phyloP scores from a whole-genome alignment of 2,888 invertebrate species.

The Eupithecia centaureata region DNA sequence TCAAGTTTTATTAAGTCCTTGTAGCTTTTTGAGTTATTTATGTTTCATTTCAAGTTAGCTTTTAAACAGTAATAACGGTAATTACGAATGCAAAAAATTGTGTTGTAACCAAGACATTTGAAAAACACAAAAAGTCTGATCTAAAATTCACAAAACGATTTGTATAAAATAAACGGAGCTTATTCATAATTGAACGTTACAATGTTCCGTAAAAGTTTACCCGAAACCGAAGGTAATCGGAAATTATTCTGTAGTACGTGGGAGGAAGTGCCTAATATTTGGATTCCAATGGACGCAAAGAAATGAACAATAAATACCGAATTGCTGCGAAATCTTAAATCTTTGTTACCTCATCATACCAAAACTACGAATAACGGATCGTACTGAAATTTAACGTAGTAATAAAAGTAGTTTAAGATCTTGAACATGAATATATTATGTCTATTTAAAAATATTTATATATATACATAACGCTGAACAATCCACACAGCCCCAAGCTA shows the following conservation, averaged over 20 bases:
- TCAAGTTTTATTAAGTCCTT: too few species aligned
- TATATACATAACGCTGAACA: too few species aligned
- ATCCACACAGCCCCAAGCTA: too few species aligned
- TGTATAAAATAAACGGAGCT: background rate
- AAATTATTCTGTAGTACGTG: background rate
- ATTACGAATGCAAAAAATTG: too few species aligned
- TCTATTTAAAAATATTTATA: too few species aligned
- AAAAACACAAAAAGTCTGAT: background rate
- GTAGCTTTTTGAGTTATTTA: too few species aligned
- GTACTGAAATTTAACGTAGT: background rate
- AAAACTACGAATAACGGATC: background rate
- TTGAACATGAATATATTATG: too few species aligned
- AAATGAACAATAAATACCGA: background rate
- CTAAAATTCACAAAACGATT: background rate
- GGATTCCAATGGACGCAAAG: background rate
- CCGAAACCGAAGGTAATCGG: background rate
- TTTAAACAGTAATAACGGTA: too few species aligned
- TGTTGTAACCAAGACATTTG: too few species aligned
- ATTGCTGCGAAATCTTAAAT: background rate
- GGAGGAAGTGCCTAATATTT: background rate
- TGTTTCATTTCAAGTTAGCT: too few species aligned
- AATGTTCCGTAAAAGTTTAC: background rate
- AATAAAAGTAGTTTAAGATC: too few species aligned
- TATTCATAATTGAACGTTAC: background rate
- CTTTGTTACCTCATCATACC: background rate